Evolutionary conservation across 1,140 invertebrate species (phyloP), one percentile per base, ranked within the genome.

Genomic region (Drosophila truncata): DNA sequence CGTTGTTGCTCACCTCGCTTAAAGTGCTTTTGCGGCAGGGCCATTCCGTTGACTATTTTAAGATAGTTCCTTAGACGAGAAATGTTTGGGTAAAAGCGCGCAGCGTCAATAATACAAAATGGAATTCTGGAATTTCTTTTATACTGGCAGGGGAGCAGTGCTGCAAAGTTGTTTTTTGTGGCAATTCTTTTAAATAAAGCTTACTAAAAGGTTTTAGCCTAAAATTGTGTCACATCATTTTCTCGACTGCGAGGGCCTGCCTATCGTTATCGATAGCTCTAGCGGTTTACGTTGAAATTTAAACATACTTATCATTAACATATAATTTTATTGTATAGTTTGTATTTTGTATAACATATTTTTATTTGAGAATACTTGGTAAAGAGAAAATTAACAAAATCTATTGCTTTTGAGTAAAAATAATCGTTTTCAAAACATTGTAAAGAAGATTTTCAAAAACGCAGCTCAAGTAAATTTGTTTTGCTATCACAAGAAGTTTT

Each of bases 21-120:
- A 23, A 90, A 90, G 66, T 90, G 85, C 20, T 77, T 80, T 13
- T 70, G 52, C 23, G 84, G 84, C 59, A 90, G 71, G 39, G 77
- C 50, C 78, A 80, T 80, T 42, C 33, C 37, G 37, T 50, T 57
- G 46, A 41, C 14, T 7, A 57, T 35, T 49, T 42, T 52, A 29
- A 70, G 20, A 33, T 44, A 63, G 18, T 41, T 72, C 23, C 4
- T 49, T 14, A 49, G 23, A 0, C 49, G 49, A 10, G 37, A 73
- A 74, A 63, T 58, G 49, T 60, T 60, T 16, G 61, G 13, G 61
- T 29, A 23, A n/a, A 16, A 27, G 31, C 27, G 5, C 27, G 4
- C 27, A 8, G 7, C 27, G 7, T 29, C 7, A 71, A 10, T 71
- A 42, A 57, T 33, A 11, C 25, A 11, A 47, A n/a, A n/a, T 13